These are phyloP conservation scores for Lycophotia porphyrea DNA, from an alignment of 2,888 invertebrate species.

Conservation along the genomic window DNA sequence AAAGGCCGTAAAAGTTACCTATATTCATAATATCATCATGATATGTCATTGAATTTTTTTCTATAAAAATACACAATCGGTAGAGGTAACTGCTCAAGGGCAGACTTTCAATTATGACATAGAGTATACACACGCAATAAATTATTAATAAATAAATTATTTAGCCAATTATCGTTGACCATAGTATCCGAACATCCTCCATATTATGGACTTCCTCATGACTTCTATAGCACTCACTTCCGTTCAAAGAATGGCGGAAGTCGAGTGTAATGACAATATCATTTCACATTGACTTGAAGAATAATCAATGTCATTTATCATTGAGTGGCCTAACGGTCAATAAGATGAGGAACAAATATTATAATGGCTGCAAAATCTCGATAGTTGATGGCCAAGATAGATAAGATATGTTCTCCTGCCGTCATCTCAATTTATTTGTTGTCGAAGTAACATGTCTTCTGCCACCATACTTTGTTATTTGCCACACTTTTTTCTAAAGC, in stretches of 20 bases:
- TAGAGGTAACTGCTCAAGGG: constrained; percentile 10
- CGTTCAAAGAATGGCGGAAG: constrained; percentile 58
- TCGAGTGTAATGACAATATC: constrained; percentile 56
- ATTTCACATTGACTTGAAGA: constrained; percentile 43
- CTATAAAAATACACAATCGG: not conserved
- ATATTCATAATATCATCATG: not conserved
- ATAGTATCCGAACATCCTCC: constrained; percentile 59
- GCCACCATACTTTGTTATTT: not conserved
- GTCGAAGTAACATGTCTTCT: too few species aligned
- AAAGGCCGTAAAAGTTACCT: not conserved
- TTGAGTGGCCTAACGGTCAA: not conserved
- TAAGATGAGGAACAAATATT: not conserved
- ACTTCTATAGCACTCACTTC: constrained; percentile 61
- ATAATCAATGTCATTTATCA: constrained; percentile 40
- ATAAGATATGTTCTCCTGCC: too few species aligned
- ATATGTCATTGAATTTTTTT: not conserved
- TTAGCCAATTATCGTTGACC: constrained; percentile 47
- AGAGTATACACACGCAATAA: constrained; percentile 2
- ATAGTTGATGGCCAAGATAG: not conserved
- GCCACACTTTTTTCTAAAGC: accelerated
- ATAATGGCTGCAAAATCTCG: not conserved
- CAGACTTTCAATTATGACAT: constrained; percentile 9
- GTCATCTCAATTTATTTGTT: not conserved
- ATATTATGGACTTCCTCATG: constrained; percentile 65
- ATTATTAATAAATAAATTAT: constrained; percentile 46